Evolutionary conservation across 35 echinoderm and acorn worm genomes (phyloP).

Genomic region (Lytechinus pictus): DNA sequence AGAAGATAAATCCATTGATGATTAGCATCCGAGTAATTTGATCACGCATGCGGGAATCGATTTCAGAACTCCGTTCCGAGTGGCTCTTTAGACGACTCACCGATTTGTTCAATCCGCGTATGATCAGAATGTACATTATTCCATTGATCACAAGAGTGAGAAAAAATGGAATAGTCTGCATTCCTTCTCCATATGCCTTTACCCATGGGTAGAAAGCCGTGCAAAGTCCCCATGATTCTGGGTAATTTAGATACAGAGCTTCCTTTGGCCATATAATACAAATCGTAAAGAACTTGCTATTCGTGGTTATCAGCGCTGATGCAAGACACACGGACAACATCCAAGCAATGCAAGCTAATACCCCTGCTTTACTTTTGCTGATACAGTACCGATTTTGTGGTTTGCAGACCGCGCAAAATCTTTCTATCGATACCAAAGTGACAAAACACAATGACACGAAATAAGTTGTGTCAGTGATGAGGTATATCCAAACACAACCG

Average conservation of each 20-base stretch:
- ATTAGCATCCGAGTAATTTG: slow-evolving; percentile 80
- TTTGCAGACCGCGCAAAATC: slow-evolving; percentile 69
- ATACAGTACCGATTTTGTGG: slow-evolving; percentile 60
- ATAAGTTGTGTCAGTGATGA: slow-evolving; percentile 48
- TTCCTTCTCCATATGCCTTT: slow-evolving; percentile 40
- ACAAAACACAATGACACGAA: slow-evolving; percentile 70
- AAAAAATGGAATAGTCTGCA: slow-evolving; percentile 69
- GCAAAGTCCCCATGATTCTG: slow-evolving; percentile 35
- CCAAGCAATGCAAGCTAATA: slow-evolving; percentile 52
- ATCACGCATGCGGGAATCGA: slow-evolving; percentile 66
- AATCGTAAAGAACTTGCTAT: background rate
- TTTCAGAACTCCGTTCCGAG: slow-evolving; percentile 37
- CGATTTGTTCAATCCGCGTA: slow-evolving; percentile 64
- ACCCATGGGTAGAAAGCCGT: background rate
- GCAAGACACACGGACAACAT: slow-evolving; percentile 42
- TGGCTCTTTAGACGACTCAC: slow-evolving; percentile 49
- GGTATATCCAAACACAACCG: slow-evolving; percentile 67
- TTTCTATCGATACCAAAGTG: slow-evolving; percentile 66
- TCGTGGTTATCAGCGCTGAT: slow-evolving; percentile 46
- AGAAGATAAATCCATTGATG: slow-evolving; percentile 76
- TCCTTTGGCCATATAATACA: slow-evolving; percentile 16
- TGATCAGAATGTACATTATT: slow-evolving; percentile 62
- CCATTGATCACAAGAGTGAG: slow-evolving; percentile 48
- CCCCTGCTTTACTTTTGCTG: slow-evolving; percentile 41
- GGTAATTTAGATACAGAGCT: background rate